Percentiles rank a stretch among this genome's conserved stretches.
These are phyloP conservation scores for Hycleus phaleratus DNA, from an alignment of 1,140 invertebrate genomes.

Conservation along the genomic window DNA sequence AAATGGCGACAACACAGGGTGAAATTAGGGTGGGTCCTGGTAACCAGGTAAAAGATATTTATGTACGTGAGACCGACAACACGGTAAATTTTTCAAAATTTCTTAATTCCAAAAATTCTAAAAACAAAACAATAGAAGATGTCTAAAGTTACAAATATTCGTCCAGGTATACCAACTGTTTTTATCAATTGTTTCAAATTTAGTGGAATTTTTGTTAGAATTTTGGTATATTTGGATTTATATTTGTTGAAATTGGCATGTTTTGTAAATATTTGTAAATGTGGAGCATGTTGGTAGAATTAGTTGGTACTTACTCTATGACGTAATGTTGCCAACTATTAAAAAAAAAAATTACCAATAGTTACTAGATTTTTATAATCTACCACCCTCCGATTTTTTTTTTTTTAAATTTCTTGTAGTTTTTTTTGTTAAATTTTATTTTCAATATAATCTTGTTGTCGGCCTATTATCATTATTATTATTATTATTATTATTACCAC, in stretches of 20 bases:
- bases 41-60: constrained; percentile 75
- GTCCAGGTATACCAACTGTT: neutral
- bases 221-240: neutral
- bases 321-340: too few relatives aligned
- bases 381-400: neutral
- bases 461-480: constrained; percentile 4
- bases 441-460: constrained; percentile 9
- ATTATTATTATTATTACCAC: neutral
- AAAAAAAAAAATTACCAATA: constrained; percentile 5
- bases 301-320: constrained; percentile 16
- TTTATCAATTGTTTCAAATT: too few relatives aligned
- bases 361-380: constrained; percentile 6
- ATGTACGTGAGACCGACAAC: constrained; percentile 49
- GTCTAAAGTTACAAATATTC: neutral
- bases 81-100: constrained; percentile 44
- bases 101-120: constrained; percentile 4
- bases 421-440: constrained; percentile 4
- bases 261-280: neutral
- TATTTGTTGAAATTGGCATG: constrained; percentile 21
- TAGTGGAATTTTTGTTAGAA: neutral
- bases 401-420: constrained; percentile 3
- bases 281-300: constrained; percentile 22
- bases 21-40: constrained; percentile 91
- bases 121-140: neutral
- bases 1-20: constrained; percentile 70